phyloP scores from a whole-genome alignment of 2,113 vertebrate genomes.

The Pyrgilauda ruficollis region DNA sequence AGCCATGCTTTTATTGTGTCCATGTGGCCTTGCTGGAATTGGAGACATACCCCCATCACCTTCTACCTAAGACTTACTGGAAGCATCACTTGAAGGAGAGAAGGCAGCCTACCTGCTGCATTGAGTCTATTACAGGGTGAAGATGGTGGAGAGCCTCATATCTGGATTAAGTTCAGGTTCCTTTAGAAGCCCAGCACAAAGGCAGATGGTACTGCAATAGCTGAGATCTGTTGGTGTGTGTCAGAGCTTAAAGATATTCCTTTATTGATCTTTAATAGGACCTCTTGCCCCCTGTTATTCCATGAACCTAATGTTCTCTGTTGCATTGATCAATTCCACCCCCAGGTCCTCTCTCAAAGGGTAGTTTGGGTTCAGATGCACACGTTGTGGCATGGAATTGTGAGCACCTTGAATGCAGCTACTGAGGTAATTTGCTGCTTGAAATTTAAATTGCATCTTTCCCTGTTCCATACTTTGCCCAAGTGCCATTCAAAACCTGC shows the following conservation, averaged over 20 bases:
- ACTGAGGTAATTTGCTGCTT: background rate
- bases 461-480: background rate
- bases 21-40: background rate
- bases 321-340: background rate
- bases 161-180: background rate
- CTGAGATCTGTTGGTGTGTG: background rate
- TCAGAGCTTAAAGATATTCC: background rate
- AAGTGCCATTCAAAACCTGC: background rate
- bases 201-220: background rate
- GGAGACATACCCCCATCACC: fast-evolving
- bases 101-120: background rate
- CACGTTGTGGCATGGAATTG: fast-evolving
- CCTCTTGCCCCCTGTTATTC: background rate
- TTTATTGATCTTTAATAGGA: background rate
- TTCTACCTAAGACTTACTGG: background rate
- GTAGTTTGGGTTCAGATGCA: background rate
- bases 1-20: background rate
- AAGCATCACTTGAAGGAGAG: background rate
- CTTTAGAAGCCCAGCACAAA: background rate
- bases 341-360: background rate
- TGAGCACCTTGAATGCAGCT: background rate
- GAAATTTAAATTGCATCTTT: background rate
- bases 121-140: background rate
- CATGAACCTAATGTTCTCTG: background rate
- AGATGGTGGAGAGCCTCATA: background rate